A percentile compares a stretch with the other conserved stretches of the same genome.
Conservation (phyloP, 2,797 vertebrate species). For the Falco novaeseelandiae region DNA sequence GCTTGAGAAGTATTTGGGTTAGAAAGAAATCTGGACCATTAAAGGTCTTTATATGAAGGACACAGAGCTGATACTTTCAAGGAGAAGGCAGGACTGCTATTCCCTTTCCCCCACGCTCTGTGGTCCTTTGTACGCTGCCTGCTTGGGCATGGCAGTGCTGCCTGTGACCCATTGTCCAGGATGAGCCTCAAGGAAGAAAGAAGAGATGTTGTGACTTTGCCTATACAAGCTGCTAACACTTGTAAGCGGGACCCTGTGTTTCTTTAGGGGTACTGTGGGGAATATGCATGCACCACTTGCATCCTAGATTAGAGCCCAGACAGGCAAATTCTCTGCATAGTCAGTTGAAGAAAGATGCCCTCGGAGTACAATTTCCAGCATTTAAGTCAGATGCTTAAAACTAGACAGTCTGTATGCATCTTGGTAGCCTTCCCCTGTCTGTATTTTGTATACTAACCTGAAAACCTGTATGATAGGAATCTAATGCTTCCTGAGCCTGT, state of each 20-base stretch:
- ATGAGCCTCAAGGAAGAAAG: background rate
- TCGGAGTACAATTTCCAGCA: background rate
- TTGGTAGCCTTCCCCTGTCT: background rate
- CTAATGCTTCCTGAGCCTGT: background rate
- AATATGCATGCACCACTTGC: background rate
- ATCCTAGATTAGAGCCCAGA: conserved; percentile 1
- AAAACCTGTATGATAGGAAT: conserved; percentile 23
- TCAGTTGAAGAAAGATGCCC: conserved; percentile 23
- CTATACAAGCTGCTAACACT: background rate
- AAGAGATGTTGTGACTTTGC: background rate
- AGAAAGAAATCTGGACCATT: background rate
- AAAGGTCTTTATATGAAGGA: background rate
- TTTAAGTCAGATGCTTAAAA: conserved; percentile 34
- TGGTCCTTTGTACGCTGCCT: background rate
- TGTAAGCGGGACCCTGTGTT: background rate
- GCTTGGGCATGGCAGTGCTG: background rate
- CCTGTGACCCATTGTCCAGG: background rate
- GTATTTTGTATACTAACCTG: conserved; percentile 18
- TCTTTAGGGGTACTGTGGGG: background rate
- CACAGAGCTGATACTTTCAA: background rate
- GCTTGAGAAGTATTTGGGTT: background rate
- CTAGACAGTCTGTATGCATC: background rate
- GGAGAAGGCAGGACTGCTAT: background rate
- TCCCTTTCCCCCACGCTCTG: rapidly evolving
- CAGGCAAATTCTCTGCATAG: conserved; percentile 44